phyloP scores from a whole-genome alignment of 2,113 vertebrate genomes.

The Protobothrops flavoviridis region DNA sequence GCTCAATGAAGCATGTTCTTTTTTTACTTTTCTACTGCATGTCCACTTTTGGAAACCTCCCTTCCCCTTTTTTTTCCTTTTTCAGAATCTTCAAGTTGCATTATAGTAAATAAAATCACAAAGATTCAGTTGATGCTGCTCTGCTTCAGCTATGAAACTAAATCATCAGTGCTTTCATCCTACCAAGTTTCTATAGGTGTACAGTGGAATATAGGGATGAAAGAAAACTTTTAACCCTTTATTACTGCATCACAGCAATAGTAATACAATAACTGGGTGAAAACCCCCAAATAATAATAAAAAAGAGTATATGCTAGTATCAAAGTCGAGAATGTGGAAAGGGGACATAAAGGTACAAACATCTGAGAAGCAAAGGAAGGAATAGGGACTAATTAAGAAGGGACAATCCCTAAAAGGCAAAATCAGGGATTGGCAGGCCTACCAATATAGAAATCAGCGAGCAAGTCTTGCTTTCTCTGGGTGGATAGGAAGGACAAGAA shows the following conservation, averaged over 20 bases:
- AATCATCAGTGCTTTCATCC: neutral
- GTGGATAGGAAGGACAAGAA: neutral
- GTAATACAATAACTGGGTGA: neutral
- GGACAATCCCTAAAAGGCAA: neutral
- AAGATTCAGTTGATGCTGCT: neutral
- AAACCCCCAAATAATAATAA: neutral
- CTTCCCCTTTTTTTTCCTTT: neutral
- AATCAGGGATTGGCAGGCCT: neutral
- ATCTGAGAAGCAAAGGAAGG: neutral
- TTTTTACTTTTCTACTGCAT: neutral
- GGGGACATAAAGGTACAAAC: neutral
- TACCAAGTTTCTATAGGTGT: neutral
- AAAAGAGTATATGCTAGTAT: neutral
- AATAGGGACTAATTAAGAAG: neutral
- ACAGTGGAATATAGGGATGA: neutral
- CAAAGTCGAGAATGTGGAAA: neutral
- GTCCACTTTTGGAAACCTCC: neutral
- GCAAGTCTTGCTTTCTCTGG: neutral
- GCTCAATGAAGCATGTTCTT: neutral
- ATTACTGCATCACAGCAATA: neutral
- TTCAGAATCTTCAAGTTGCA: neutral
- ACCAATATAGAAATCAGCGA: neutral
- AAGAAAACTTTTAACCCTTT: neutral
- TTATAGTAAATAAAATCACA: neutral
- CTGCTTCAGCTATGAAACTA: neutral